A percentile compares a stretch with the other conserved stretches of the same genome.
Conservation (phyloP, 2,113 vertebrate species). For the Thamnaconus septentrionalis region DNA sequence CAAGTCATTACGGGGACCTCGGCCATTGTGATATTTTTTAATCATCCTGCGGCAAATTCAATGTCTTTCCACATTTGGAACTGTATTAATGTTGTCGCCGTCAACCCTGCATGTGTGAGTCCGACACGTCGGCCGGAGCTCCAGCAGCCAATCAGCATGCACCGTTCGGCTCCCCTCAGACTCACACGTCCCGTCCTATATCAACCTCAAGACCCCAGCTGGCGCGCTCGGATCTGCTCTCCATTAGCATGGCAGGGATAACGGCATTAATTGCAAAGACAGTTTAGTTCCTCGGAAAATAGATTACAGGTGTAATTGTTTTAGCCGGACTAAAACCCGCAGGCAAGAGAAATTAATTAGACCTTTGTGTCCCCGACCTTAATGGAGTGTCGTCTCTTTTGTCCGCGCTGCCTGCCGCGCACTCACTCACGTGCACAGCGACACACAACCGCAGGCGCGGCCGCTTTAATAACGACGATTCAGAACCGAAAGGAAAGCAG, state of each 20-base stretch:
- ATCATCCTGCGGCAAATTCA: slow-evolving; percentile 71
- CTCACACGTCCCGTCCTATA: neutral
- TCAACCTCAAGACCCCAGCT: too few relatives aligned
- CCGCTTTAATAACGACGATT: too few relatives aligned
- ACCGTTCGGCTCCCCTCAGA: slow-evolving; percentile 42
- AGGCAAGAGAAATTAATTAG: slow-evolving; percentile 73
- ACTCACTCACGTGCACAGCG: neutral
- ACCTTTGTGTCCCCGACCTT: slow-evolving; percentile 62
- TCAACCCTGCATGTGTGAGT: slow-evolving; percentile 47
- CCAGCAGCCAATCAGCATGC: slow-evolving; percentile 19
- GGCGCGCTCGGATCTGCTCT: slow-evolving; percentile 38
- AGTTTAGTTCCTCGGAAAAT: slow-evolving; percentile 72
- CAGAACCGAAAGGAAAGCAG: too few relatives aligned
- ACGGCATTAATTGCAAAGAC: slow-evolving; percentile 72
- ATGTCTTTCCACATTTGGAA: slow-evolving; percentile 67
- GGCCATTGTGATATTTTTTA: slow-evolving; percentile 75
- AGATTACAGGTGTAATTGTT: slow-evolving; percentile 77
- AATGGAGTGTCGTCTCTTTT: slow-evolving; percentile 55
- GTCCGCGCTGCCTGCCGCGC: slow-evolving; percentile 2
- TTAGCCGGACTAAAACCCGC: slow-evolving; percentile 66
- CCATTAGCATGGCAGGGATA: slow-evolving; percentile 64
- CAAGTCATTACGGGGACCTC: slow-evolving; percentile 74
- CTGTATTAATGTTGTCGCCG: slow-evolving; percentile 76
- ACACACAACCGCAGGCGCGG: slow-evolving; percentile 2
- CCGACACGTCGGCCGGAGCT: slow-evolving; percentile 16